Conservation (phyloP, 2,113 vertebrate genomes). For the Porphyrio hochstetteri region DNA sequence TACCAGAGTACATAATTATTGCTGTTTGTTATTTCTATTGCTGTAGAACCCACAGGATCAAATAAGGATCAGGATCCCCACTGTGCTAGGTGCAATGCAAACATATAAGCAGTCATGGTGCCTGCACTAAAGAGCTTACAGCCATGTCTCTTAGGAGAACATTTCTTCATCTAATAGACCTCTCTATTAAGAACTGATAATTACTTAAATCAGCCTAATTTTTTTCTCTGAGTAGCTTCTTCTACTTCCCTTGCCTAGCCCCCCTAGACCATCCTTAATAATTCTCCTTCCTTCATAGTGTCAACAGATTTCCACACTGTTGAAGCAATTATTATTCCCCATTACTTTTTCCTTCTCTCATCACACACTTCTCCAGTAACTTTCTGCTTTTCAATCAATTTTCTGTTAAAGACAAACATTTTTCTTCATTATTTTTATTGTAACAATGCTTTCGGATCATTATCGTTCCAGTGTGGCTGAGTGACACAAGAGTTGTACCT, state of each 20-base stretch:
- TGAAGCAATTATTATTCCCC: neutral
- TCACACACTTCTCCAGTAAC: neutral
- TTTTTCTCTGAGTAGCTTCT: neutral
- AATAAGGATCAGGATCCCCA: slow-evolving; percentile 29
- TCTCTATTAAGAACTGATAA: slow-evolving; percentile 37
- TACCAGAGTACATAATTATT: neutral
- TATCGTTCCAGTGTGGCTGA: neutral
- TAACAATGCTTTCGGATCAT: neutral
- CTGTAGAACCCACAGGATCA: slow-evolving; percentile 26
- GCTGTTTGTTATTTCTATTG: slow-evolving; percentile 31
- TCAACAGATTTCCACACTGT: neutral
- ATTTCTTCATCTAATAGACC: slow-evolving; percentile 7
- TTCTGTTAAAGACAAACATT: neutral
- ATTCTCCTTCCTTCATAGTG: neutral
- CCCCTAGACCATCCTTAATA: neutral
- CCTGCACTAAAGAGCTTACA: slow-evolving; percentile 45
- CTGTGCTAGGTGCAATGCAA: slow-evolving; percentile 31
- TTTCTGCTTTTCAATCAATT: neutral
- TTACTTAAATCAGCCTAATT: slow-evolving; percentile 17
- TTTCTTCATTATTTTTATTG: neutral
- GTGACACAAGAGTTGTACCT: neutral
- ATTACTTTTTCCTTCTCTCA: neutral
- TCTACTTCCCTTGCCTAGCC: neutral
- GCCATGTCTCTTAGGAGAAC: slow-evolving; percentile 22
- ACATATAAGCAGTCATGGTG: slow-evolving; percentile 41